Evolutionary conservation across 2,888 invertebrate species (phyloP).

Genomic region (Hoplodrina blanda): DNA sequence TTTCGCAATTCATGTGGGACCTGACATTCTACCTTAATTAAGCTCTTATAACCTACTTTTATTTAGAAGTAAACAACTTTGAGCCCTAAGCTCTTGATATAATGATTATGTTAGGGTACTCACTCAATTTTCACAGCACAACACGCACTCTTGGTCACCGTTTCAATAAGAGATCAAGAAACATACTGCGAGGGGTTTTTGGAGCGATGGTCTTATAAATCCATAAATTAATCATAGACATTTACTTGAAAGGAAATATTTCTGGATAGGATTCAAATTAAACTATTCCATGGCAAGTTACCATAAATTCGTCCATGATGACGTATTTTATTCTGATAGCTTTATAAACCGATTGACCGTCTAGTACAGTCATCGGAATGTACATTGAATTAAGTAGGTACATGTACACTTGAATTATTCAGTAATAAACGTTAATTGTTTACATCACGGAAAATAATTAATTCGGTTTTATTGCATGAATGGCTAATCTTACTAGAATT

Average conservation of each 20-base stretch:
- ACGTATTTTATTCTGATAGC: slow-evolving; percentile 30
- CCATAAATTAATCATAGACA: slow-evolving; percentile 63
- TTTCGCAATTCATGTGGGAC: background rate
- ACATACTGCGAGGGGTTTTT: slow-evolving; percentile 57
- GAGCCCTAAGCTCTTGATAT: background rate
- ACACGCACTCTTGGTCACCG: slow-evolving; percentile 13
- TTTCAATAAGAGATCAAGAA: slow-evolving; percentile 49
- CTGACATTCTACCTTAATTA: slow-evolving; percentile 8
- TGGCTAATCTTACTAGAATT: slow-evolving; percentile 35
- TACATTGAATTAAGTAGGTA: slow-evolving; percentile 40
- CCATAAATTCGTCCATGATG: slow-evolving; percentile 62
- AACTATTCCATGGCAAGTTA: slow-evolving; percentile 74
- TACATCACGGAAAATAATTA: slow-evolving; percentile 60
- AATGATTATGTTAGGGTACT: slow-evolving; percentile 39
- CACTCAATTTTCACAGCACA: slow-evolving; percentile 46
- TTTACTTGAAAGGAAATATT: slow-evolving; percentile 71
- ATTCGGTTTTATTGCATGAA: slow-evolving; percentile 40
- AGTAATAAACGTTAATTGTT: slow-evolving; percentile 40
- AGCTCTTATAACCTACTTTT: background rate
- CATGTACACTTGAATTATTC: slow-evolving; percentile 46
- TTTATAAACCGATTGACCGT: background rate
- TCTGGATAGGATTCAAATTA: slow-evolving; percentile 63
- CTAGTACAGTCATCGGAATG: slow-evolving; percentile 55
- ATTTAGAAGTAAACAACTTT: slow-evolving; percentile 10
- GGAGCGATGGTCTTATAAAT: slow-evolving; percentile 61